Base-by-base conservation (phyloP, 2,888 invertebrate genomes). In the Thyatira batis region DNA sequence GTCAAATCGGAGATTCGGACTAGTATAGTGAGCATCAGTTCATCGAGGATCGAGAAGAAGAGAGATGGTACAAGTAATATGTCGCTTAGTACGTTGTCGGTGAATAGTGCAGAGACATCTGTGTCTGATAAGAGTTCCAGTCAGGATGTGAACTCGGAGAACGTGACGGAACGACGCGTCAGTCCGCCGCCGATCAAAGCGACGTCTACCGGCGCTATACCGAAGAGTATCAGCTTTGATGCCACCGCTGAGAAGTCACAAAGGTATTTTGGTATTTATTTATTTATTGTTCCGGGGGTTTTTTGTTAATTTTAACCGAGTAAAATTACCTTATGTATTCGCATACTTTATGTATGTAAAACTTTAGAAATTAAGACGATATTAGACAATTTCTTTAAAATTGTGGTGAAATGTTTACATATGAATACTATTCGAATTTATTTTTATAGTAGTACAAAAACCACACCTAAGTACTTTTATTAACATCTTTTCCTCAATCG, bases 181-280 rank as follows among this genome's bases (percentile, higher is more conserved):
- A 86, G 87, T 33, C 91, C 92, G 8, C 90, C 92, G 56, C 82
- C 91, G 0, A 61, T 63, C 9, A 85, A 84, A 73, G 63, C 63
- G 2, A 91, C 93, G 20, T 95, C 95, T 0, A 96, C 96, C 0
- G 97, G 97, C 0, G 96, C 97, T 1, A 97, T 98, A 72, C 97
- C 97, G 0, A 98, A 98, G 86, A 97, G 97, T 74, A 97, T 97
- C 69, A 97, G 97, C 80, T 97, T 97, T 72, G 97, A 98, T 85
- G 96, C 97, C 79, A 96, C 96, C 0, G 97, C 97, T 0, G 97
- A 97, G 76, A 95, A 97, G 67, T 94, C 94, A 1, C 95, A 95
- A 69, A 94, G 95, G 87, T 92, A 2, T 60, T n/a, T n/a, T 74
- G 10, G 1, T 2, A 9, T 21, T 55, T 20, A 28, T 3, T 8